phyloP scores from a whole-genome alignment of 2,888 invertebrate species.

The Carpatolechia fugitivella region DNA sequence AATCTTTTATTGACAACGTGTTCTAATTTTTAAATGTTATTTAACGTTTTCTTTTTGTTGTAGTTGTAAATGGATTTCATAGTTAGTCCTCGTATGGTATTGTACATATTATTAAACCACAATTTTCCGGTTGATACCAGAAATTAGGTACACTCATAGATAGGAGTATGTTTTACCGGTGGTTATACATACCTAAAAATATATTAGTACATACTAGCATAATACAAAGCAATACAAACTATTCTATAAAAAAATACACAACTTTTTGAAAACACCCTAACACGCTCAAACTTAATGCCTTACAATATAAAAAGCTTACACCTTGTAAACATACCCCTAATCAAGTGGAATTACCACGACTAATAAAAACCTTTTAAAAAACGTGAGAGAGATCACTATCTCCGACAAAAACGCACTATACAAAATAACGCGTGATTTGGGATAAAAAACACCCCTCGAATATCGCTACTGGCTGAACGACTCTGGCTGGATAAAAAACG shows the following conservation, averaged over 20 bases:
- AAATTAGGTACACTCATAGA: too few species aligned
- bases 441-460: conserved; percentile 52
- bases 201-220: too few species aligned
- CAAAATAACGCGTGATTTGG: conserved; percentile 27
- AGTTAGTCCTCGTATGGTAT: too few species aligned
- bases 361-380: conserved; percentile 61
- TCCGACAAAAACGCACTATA: conserved; percentile 53
- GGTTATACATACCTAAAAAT: too few species aligned
- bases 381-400: conserved; percentile 72
- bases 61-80: too few species aligned
- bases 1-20: conserved; percentile 31
- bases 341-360: conserved; percentile 58
- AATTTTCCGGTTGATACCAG: too few species aligned
- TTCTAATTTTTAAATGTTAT: too few species aligned
- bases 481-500: conserved; percentile 17
- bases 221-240: too few species aligned
- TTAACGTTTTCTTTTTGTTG: too few species aligned
- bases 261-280: neutral
- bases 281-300: conserved; percentile 5
- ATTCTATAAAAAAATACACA: too few species aligned
- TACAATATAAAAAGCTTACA: conserved; percentile 42
- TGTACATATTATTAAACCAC: too few species aligned
- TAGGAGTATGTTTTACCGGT: too few species aligned
- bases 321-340: conserved; percentile 64
- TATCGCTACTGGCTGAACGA: conserved; percentile 1